Percentiles rank a stretch among this genome's conserved stretches.
phyloP scores from a whole-genome alignment of 2,113 vertebrate species.

The Rhegmatorhina hoffmannsi region DNA sequence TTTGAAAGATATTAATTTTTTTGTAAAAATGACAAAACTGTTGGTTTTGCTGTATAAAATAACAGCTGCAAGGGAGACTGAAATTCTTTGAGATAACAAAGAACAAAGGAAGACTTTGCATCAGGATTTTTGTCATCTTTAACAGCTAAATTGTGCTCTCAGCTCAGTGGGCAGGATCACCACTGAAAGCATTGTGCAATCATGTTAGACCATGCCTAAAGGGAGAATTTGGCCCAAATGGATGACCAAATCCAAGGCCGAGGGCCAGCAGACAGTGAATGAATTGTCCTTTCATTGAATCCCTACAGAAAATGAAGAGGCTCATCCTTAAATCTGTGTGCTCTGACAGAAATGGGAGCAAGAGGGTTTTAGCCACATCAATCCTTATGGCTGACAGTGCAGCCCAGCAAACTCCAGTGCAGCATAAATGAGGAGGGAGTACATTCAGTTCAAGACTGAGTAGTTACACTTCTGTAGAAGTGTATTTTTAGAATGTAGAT shows the following conservation, averaged over 20 bases:
- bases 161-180: not conserved
- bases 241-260: not conserved
- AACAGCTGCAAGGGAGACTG: slow-evolving; percentile 38
- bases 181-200: not conserved
- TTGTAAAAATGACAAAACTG: not conserved
- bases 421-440: not conserved
- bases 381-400: not conserved
- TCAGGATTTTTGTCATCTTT: slow-evolving; percentile 36
- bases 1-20: not conserved
- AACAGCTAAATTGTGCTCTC: slow-evolving; percentile 34
- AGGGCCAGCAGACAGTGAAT: not conserved
- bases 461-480: not conserved
- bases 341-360: not conserved
- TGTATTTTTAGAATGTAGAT: not conserved
- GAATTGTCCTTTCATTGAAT: not conserved
- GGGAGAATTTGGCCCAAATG: not conserved
- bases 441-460: not conserved
- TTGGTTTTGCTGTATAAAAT: slow-evolving; percentile 39
- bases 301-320: not conserved
- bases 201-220: not conserved
- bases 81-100: slow-evolving; percentile 48
- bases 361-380: not conserved
- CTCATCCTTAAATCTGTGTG: not conserved
- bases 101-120: slow-evolving; percentile 20
- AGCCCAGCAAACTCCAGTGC: not conserved